Evolutionary conservation across 2,113 vertebrate genomes (phyloP).

Genomic region (Channa maculata): DNA sequence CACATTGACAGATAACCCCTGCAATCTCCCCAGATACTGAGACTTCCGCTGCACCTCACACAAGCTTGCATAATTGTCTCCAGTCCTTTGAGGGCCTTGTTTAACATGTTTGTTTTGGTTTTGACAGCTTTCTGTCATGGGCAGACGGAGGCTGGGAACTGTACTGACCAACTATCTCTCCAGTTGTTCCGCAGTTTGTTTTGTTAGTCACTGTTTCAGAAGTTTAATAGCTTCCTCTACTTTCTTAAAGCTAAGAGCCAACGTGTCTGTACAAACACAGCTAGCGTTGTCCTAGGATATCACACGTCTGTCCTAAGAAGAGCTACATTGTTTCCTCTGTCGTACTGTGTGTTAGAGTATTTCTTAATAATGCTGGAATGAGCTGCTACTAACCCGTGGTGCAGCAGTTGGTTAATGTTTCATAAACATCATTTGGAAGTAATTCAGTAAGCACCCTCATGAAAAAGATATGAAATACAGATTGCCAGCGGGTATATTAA

Average conservation of each 20-base stretch:
- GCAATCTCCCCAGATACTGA: slow-evolving; percentile 69
- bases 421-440: slow-evolving; percentile 73
- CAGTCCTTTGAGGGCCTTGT: slow-evolving; percentile 77
- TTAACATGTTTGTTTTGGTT: slow-evolving; percentile 81
- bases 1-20: slow-evolving; percentile 75
- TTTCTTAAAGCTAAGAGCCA: slow-evolving; percentile 54
- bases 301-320: slow-evolving; percentile 53
- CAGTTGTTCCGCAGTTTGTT: slow-evolving; percentile 70
- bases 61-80: slow-evolving; percentile 67
- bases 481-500: slow-evolving; percentile 75
- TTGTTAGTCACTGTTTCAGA: slow-evolving; percentile 64
- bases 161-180: slow-evolving; percentile 57
- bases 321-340: slow-evolving; percentile 45
- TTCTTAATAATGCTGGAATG: slow-evolving; percentile 57
- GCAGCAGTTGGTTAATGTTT: slow-evolving; percentile 68
- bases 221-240: slow-evolving; percentile 73
- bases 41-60: slow-evolving; percentile 62
- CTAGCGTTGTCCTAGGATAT: slow-evolving; percentile 49
- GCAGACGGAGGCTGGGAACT: slow-evolving; percentile 48
- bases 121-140: slow-evolving; percentile 76
- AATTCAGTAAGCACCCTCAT: slow-evolving; percentile 72
- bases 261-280: slow-evolving; percentile 61
- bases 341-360: slow-evolving; percentile 24
- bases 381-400: slow-evolving; percentile 43
- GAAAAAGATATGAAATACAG: slow-evolving; percentile 75